These are phyloP conservation scores for Rhizomys pruinosus DNA, from an alignment of 2,113 vertebrate genomes.

Conservation along the genomic window DNA sequence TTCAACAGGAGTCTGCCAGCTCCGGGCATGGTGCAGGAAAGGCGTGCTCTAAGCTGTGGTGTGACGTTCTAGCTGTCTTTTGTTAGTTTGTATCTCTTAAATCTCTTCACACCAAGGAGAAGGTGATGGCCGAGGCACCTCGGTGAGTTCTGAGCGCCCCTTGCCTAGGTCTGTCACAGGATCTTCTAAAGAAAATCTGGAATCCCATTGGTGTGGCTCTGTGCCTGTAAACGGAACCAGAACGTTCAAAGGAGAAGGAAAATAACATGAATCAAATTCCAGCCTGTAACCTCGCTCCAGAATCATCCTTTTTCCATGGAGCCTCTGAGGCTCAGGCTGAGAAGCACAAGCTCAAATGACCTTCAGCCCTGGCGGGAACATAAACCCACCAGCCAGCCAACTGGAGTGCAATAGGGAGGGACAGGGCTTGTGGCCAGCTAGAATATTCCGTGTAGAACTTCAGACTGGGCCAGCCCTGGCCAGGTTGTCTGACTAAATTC, in stretches of 20 bases:
- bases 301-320: not conserved
- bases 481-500: not conserved
- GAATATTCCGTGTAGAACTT: not conserved
- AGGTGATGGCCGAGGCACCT: conserved; percentile 37
- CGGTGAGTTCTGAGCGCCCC: conserved; percentile 49
- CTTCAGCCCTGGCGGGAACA: not conserved
- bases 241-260: conserved; percentile 12
- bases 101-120: conserved; percentile 16
- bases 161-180: not conserved
- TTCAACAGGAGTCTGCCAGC: not conserved
- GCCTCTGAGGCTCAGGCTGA: not conserved
- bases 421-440: not conserved
- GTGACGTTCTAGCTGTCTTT: conserved; percentile 52
- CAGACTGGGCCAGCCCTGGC: not conserved
- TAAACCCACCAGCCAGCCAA: not conserved
- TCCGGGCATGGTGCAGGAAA: not conserved
- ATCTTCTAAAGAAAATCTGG: conserved; percentile 36
- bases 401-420: not conserved
- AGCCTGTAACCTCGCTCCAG: not conserved
- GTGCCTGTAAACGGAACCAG: not conserved
- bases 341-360: not conserved
- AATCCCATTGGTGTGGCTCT: not conserved
- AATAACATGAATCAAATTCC: conserved; percentile 17
- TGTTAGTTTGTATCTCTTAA: not conserved
- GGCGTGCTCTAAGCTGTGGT: conserved; percentile 44